Percentiles rank a stretch among this genome's conserved stretches.
phyloP scores from a whole-genome alignment of 2,113 vertebrate genomes.

The Grammomys surdaster region DNA sequence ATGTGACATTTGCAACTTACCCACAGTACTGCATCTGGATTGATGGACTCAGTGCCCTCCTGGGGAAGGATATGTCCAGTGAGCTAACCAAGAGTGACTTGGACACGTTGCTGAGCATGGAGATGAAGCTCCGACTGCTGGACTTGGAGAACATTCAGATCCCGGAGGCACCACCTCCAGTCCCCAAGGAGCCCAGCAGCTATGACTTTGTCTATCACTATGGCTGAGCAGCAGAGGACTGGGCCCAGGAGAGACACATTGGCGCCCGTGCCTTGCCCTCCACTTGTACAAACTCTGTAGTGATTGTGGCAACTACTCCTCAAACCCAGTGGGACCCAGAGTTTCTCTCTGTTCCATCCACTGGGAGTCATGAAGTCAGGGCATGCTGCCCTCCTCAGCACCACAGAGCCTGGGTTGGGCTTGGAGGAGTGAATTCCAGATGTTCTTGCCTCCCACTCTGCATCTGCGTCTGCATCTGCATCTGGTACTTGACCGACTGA shows the following conservation, averaged over 20 bases:
- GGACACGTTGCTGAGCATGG: conserved; percentile 98
- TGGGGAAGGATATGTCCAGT: conserved; percentile 98
- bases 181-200: conserved; percentile 98
- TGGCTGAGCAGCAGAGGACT: conserved; percentile 87
- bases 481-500: conserved; percentile 5
- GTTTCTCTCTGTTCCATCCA: conserved; percentile 14
- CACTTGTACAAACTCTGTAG: conserved; percentile 72
- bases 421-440: not conserved
- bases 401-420: not conserved
- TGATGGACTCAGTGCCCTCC: conserved; percentile 95
- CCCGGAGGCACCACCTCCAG: conserved; percentile 95
- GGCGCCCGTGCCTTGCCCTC: conserved; percentile 77
- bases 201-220: conserved; percentile 99
- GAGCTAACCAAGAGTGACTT: conserved; percentile 98
- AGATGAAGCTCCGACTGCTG: conserved; percentile 98
- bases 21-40: conserved; percentile 98
- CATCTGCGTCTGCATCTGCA: conserved; percentile 11
- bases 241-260: conserved; percentile 64
- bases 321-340: conserved; percentile 12
- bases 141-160: conserved; percentile 99
- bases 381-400: not conserved
- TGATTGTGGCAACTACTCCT: conserved; percentile 53
- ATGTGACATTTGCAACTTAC: conserved; percentile 16
- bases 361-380: not conserved
- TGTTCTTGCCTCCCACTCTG: conserved; percentile 5